Conservation (phyloP, 2,797 vertebrate species). For the Toxotes lorentzi region DNA sequence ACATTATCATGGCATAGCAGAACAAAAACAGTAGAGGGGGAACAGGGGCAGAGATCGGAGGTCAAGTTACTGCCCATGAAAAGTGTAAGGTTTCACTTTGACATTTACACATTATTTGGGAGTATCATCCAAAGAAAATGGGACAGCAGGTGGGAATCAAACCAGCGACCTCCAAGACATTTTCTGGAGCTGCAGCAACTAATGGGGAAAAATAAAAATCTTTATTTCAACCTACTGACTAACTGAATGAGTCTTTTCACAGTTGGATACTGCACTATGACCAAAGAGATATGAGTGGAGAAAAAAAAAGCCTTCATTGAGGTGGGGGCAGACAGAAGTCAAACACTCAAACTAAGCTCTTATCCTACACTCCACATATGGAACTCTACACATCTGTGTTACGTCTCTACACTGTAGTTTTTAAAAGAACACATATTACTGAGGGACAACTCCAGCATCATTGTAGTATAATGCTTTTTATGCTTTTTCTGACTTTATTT, state of each 20-base stretch:
- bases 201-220: not conserved
- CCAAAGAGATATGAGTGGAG: not conserved
- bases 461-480: not conserved
- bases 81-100: not conserved
- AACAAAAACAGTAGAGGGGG: not conserved
- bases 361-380: not conserved
- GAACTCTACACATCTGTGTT: constrained; percentile 1
- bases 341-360: not conserved
- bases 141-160: not conserved
- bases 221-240: not conserved
- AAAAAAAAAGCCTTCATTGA: not conserved
- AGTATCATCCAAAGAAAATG: not conserved
- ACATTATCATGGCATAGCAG: constrained; percentile 45
- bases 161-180: not conserved
- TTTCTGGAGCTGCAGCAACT: constrained; percentile 6
- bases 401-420: not conserved
- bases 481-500: not conserved
- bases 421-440: not conserved
- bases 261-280: not conserved
- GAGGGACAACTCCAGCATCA: not conserved
- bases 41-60: constrained; percentile 11
- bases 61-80: constrained; percentile 6
- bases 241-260: not conserved
- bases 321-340: not conserved
- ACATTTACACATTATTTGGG: constrained; percentile 5